Evolutionary conservation across 1,140 invertebrate genomes (phyloP).

Genomic region (Hyles vespertilio): DNA sequence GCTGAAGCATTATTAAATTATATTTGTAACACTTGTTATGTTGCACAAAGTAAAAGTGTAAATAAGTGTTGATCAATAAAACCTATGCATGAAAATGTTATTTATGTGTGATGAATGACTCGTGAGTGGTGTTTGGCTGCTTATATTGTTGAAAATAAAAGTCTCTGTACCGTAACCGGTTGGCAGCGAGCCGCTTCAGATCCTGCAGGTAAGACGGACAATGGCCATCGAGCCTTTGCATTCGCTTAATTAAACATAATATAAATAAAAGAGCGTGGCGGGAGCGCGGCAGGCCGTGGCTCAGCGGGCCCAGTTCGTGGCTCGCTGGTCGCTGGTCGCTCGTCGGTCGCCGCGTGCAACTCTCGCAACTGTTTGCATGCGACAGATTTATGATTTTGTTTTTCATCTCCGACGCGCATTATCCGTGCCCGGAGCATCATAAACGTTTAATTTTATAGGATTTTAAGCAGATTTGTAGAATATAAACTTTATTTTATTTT

Average conservation of each 20-base stretch:
- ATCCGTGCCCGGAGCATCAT: no score
- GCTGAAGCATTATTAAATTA: slow-evolving; percentile 2
- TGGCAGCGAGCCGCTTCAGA: slow-evolving; percentile 50
- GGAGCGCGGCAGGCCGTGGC: no score
- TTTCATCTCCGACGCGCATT: neutral
- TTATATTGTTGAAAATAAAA: slow-evolving; percentile 66
- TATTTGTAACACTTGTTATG: neutral
- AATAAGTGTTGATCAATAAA: slow-evolving; percentile 13
- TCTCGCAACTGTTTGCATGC: slow-evolving; percentile 3
- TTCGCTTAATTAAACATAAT: slow-evolving; percentile 71
- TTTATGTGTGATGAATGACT: slow-evolving; percentile 28
- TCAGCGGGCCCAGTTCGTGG: no score
- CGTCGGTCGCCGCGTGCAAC: no score
- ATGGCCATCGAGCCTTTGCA: slow-evolving; percentile 62
- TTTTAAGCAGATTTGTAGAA: no score
- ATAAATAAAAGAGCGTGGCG: slow-evolving; percentile 50
- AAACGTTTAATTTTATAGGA: no score
- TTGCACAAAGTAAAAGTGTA: slow-evolving; percentile 10
- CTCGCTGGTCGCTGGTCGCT: no score
- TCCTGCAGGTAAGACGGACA: slow-evolving; percentile 70
- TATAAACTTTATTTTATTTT: no score
- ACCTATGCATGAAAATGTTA: slow-evolving; percentile 15
- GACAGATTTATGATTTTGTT: slow-evolving; percentile 11
- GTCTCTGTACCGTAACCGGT: slow-evolving; percentile 45
- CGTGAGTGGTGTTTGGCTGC: slow-evolving; percentile 56